Base-by-base conservation (phyloP, 2,113 vertebrate species). In the Ameiurus melas region DNA sequence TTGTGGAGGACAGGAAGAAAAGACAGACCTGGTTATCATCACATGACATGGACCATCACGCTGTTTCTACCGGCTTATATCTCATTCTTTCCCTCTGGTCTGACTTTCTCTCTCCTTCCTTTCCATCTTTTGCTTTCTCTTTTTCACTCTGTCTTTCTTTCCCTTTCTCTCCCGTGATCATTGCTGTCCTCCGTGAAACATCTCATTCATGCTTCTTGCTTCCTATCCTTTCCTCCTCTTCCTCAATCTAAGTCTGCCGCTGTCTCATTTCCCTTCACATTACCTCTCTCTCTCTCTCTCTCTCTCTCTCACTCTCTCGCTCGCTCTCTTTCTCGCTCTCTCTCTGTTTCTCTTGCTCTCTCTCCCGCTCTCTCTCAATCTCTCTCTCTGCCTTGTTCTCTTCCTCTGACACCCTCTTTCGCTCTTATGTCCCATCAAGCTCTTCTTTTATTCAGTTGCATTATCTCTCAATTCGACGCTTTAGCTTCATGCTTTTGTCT, bases 1-100 rank as follows among this genome's bases (percentile, higher is more conserved):
- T 55, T 86, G 55, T 64, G 30, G 47, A 51, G 14, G 33, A 51
- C 30, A n/a, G 39, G 87, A 78, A 36, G 47, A 71, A 66, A 86
- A 30, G 58, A 27, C 22, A 20, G 27, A 43, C 22, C 66, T 81
- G n/a, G 70, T 81, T 22, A 68, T 70, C 43, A 81, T 53, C 33
- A 33, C 33, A 73, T 13, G 10, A 10, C 19, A 36, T 20, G n/a
- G 53, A 81, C 20, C 17, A 33, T 19, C 78, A 57, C 0, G 9
- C 19, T 58, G 80, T 16, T 25, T 39, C 73, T 77, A 6, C 22
- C 73, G 27, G 10, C 39, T 10, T 68, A 2, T 55, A 7, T 60
- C 68, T 85, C 19, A 14, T 10, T 73, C 9, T 79, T 2, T 19
- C 36, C 6, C 5, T 64, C 13, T 79, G 19, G 4, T 2, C 39